Evolutionary conservation across 2,797 vertebrate species (phyloP), one percentile per base, ranked within the genome.

Genomic region (Parotocinclus haroldoi): DNA sequence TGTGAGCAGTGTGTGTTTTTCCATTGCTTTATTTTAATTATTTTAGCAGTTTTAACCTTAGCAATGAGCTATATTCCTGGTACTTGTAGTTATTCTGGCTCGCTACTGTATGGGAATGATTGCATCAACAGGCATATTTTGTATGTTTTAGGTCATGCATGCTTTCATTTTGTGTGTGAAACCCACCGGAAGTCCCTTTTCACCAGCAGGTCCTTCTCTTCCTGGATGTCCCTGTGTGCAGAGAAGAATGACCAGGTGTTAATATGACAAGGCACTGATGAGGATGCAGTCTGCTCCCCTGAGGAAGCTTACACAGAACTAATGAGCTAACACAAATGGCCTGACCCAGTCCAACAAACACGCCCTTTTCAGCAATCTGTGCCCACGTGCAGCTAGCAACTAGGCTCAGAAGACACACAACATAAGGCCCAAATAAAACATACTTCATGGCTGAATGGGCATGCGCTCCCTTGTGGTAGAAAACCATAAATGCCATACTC

Each of bases 151-250:
- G 58, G 51, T 16, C 45, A 52, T 58, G 45, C 10, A 27, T 27
- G 27, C 27, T 27, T 27, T 27, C 27, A 27, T 27, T 40, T 45
- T 45, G 13, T 69, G 57, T 53, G 66, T 60, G 72, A 63, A 66
- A 89, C 92, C 83, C 82, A 98, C 95, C 86, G 90, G 90, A 10
- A 84, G 76, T 19, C 95, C 95, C 76, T 98, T 98, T 67, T 98
- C 95, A 71, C 95, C 95, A 0, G 91, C 51, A 44, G 91, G 90
- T 5, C 95, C 95, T 70, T 98, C 95, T 79, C 91, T 91, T 73
- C 95, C 95, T 10, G 94, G 94, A 77, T 97, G 94, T 79, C 94
- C 94, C 95, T 97, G 80, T 70, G 72, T 57, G 54, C 57, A 71
- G 42, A 70, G 56, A 58, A 76, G 55, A 70, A 68, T 48, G 66